Conservation (phyloP, 1,140 invertebrate species). For the Trissolcus basalis region DNA sequence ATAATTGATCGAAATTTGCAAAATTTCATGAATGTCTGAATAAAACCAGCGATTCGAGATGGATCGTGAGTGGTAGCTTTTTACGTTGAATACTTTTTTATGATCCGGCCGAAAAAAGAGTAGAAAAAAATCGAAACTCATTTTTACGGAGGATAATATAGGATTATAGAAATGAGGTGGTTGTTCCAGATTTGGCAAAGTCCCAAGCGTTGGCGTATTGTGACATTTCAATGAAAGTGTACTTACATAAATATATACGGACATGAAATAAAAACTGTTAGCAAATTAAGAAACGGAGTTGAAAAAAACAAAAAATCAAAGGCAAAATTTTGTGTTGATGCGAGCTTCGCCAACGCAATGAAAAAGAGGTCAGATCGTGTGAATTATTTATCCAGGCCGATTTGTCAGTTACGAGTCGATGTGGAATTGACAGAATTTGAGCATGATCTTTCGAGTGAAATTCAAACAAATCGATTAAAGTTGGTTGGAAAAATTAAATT, state of each 20-base stretch:
- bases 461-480: too few relatives aligned
- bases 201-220: conserved; percentile 48
- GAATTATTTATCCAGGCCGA: background rate
- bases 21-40: too few relatives aligned
- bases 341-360: conserved; percentile 2
- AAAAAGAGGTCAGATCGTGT: conserved; percentile 1
- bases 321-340: conserved; percentile 7
- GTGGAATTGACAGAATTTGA: too few relatives aligned
- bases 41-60: background rate
- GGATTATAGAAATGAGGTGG: conserved; percentile 53
- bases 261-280: conserved; percentile 11
- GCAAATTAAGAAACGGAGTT: conserved; percentile 12
- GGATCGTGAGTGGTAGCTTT: conserved; percentile 2
- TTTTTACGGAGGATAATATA: conserved; percentile 39
- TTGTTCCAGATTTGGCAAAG: conserved; percentile 51
- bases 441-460: too few relatives aligned
- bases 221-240: conserved; percentile 50
- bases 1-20: too few relatives aligned
- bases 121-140: conserved; percentile 33
- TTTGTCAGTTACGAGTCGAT: too few relatives aligned
- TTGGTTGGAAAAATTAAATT: too few relatives aligned
- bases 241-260: conserved; percentile 24
- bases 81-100: conserved; percentile 1
- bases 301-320: conserved; percentile 4
- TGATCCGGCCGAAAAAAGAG: background rate